phyloP scores from a whole-genome alignment of 2,797 vertebrate species.

The Harpagifer antarcticus region DNA sequence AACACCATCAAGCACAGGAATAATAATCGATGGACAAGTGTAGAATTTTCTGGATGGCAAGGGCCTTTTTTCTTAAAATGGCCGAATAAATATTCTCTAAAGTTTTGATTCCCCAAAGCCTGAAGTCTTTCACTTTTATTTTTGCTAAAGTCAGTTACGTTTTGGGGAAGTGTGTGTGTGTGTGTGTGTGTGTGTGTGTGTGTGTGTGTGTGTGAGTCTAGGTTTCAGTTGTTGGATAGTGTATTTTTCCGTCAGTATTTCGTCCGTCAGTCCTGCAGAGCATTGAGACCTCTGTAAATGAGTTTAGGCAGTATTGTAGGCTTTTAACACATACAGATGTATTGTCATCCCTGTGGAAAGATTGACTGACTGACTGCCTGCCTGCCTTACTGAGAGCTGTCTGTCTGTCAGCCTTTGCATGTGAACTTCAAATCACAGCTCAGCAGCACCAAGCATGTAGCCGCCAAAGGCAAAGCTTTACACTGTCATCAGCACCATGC shows the following conservation, averaged over 20 bases:
- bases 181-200: neutral
- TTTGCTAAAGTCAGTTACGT: conserved; percentile 9
- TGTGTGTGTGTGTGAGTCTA: conserved; percentile 20
- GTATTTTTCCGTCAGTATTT: conserved; percentile 47
- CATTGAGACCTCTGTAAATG: conserved; percentile 41
- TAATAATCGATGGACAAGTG: neutral
- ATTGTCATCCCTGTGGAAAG: conserved; percentile 71
- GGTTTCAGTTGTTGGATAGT: neutral
- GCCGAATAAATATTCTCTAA: neutral
- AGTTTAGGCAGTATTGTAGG: conserved; percentile 55
- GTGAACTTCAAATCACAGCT: conserved; percentile 84
- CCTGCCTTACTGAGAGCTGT: conserved; percentile 79
- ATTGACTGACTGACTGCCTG: conserved; percentile 68
- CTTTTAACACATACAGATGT: conserved; percentile 73
- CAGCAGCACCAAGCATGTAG: conserved; percentile 79
- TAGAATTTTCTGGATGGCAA: conserved; percentile 5
- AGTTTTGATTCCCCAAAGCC: conserved; percentile 17
- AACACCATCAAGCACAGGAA: conserved; percentile 9
- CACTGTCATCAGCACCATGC: conserved; percentile 81
- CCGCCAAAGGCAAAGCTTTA: conserved; percentile 85
- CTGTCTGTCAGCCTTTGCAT: conserved; percentile 82
- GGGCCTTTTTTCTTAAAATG: neutral
- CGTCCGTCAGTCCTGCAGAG: conserved; percentile 55
- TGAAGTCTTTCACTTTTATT: neutral
- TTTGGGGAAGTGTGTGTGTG: neutral